Base-by-base conservation (phyloP, 2,888 invertebrate genomes). In the Andrena bucephala region DNA sequence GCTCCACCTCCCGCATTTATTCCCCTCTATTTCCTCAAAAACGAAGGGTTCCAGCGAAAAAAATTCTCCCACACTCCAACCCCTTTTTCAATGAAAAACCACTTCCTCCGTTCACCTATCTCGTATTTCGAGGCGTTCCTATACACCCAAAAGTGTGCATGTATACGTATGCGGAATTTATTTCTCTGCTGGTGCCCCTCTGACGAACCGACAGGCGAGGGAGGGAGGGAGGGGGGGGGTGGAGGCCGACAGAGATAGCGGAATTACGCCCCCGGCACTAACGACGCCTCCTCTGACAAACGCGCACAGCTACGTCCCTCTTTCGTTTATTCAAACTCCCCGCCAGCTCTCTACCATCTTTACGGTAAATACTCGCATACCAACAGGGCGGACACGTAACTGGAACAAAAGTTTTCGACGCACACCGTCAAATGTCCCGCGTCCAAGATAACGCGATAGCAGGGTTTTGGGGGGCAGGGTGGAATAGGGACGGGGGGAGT, bases 181-280 rank as follows among this genome's bases (percentile, higher is more conserved):
- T 78, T 75, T 67, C n/a, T 29, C 31, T 48, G 27, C 33, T 29
- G 20, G 7, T 42, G 31, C 48, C 13, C 57, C 50, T 50, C 59
- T 50, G 54, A 69, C 50, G 81, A 86, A 89, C 90, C 89, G 89
- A 87, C 88, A 82, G 85, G 85, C 85, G 81, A 75, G 82, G 66
- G 1, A 42, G 42, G 42, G 81, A 75, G 82, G 66, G 1, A 42
- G 42, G 42, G 16, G 42, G 42, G 42, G 42, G 42, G 1, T 42
- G 42, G 5, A 66, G 70, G 70, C 84, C 57, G 88, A 84, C 83
- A 73, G 85, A 89, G 90, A 91, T 89, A 90, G 87, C 81, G 84
- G 85, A 90, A 91, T 90, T 90, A 89, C 90, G 87, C 86, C 86
- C 79, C 81, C 70, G 81, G 83, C 77, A 67, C 82, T 83, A 88